Conservation (phyloP, 1,140 invertebrate genomes). For the Globodera ellingtonae region DNA sequence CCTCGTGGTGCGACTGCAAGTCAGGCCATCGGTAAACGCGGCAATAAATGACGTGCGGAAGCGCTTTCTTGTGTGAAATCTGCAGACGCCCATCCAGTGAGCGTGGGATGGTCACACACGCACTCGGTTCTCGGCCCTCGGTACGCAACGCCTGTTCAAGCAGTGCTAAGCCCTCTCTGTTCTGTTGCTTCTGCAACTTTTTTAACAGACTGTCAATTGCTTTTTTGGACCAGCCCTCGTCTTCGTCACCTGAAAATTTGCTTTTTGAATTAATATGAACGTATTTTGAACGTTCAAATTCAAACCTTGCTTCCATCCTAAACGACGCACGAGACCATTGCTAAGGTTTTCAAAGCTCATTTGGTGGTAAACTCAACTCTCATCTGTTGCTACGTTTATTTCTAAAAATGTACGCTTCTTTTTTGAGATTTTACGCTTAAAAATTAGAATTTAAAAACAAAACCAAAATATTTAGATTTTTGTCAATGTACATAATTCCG, state of each 20-base stretch:
- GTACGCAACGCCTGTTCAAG: constrained; percentile 82
- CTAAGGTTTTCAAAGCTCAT: constrained; percentile 30
- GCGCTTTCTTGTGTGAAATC: constrained; percentile 58
- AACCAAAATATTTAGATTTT: background rate
- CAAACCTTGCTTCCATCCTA: constrained; percentile 54
- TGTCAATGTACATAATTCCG: too few relatives aligned
- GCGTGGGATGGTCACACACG: constrained; percentile 95
- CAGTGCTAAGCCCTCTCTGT: constrained; percentile 84
- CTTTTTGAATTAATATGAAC: constrained; percentile 8
- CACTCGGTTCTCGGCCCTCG: constrained; percentile 74
- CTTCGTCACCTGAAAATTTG: constrained; percentile 66
- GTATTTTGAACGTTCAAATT: constrained; percentile 3
- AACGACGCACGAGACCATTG: constrained; percentile 36
- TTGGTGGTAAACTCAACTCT: background rate
- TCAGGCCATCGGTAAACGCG: constrained; percentile 72
- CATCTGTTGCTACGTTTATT: background rate
- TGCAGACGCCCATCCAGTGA: constrained; percentile 87
- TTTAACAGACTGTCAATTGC: constrained; percentile 98
- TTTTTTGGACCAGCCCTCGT: constrained; percentile 87
- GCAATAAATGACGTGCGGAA: constrained; percentile 74
- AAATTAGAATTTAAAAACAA: background rate
- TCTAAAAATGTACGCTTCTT: too few relatives aligned
- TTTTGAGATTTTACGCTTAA: background rate
- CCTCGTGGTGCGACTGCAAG: constrained; percentile 71
- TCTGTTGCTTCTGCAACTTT: constrained; percentile 73